A percentile compares a stretch with the other conserved stretches of the same genome.
Conservation (phyloP, 2,888 invertebrate species). For the Trilocha varians region DNA sequence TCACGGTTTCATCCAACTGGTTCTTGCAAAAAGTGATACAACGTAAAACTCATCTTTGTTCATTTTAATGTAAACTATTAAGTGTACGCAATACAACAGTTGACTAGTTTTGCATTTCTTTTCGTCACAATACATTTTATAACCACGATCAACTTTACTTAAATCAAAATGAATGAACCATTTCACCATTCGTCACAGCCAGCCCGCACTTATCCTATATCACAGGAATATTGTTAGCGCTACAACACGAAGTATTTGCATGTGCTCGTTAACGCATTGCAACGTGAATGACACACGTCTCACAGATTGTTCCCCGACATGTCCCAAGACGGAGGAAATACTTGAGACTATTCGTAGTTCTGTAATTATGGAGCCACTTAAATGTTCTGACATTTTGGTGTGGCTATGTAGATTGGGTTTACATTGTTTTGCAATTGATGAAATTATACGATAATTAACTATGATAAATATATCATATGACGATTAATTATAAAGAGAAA, state of each 20-base stretch:
- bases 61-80: no score
- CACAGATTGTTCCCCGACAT: conserved; percentile 39
- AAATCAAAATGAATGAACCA: no score
- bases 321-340: not conserved
- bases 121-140: no score
- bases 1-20: no score
- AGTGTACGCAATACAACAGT: no score
- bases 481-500: no score
- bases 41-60: no score
- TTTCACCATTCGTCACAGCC: conserved; percentile 21
- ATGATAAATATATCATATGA: no score
- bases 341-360: not conserved
- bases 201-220: conserved; percentile 21
- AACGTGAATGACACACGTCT: conserved; percentile 53
- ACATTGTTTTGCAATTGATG: not conserved
- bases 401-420: not conserved
- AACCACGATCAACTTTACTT: no score
- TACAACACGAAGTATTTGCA: conserved; percentile 53
- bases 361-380: not conserved
- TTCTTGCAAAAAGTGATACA: no score
- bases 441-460: no score
- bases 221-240: conserved; percentile 56
- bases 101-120: no score
- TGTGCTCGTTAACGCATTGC: conserved; percentile 69
- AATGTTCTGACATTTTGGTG: not conserved